Percentiles rank a stretch among this genome's conserved stretches.
phyloP scores from a whole-genome alignment of 2,888 invertebrate species.

The Dinocampus coccinellae region DNA sequence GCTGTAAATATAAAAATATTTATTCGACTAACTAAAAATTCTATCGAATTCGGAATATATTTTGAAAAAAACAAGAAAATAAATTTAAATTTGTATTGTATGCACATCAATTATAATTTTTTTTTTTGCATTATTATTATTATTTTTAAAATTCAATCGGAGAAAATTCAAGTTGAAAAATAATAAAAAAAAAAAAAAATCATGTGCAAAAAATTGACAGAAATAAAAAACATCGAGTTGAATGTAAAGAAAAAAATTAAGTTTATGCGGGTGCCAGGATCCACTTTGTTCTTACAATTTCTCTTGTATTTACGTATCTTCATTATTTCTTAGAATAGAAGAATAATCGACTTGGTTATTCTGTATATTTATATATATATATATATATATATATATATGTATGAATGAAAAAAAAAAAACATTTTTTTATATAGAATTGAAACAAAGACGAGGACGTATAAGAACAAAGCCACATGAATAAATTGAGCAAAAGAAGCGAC shows the following conservation, averaged over 20 bases:
- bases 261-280: conserved; percentile 35
- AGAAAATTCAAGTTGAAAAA: no score
- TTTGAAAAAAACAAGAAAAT: neutral
- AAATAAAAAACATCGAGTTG: conserved; percentile 31
- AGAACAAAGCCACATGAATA: conserved; percentile 32
- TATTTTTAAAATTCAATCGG: no score
- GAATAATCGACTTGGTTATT: neutral
- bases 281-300: neutral
- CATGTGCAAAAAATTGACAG: conserved; percentile 1
- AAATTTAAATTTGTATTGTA: neutral
- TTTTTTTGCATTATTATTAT: no score
- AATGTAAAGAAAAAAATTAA: conserved; percentile 25
- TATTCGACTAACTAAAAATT: conserved; percentile 25
- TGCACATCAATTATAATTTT: neutral
- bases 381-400: no score
- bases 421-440: conserved; percentile 1
- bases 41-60: conserved; percentile 24
- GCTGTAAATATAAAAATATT: conserved; percentile 31
- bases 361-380: no score
- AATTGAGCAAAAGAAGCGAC: conserved; percentile 7
- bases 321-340: conserved; percentile 11
- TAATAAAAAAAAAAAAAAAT: conserved; percentile 31
- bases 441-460: conserved; percentile 24
- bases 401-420: neutral
- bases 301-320: neutral